A percentile compares a stretch with the other conserved stretches of the same genome.
These are phyloP conservation scores for Ectropis crepuscularia DNA, from an alignment of 2,888 invertebrate species.

Conservation along the genomic window DNA sequence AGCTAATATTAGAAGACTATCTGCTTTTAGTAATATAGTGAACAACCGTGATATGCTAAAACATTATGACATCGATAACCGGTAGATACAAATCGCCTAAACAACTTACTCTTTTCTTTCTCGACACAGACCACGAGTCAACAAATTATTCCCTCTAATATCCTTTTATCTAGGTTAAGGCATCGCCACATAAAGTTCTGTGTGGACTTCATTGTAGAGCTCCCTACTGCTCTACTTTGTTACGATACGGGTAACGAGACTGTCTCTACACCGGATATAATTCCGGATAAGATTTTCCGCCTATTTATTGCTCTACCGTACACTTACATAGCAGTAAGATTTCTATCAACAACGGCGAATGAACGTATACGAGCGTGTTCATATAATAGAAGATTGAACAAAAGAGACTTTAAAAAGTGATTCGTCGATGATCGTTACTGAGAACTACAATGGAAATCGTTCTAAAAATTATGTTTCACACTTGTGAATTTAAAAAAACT, in stretches of 20 bases:
- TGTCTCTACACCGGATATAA: conserved; percentile 67
- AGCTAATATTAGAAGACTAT: too few species aligned
- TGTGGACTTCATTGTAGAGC: conserved; percentile 36
- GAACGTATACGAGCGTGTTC: not conserved
- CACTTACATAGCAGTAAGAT: conserved; percentile 15
- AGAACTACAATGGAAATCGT: too few species aligned
- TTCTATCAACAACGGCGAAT: not conserved
- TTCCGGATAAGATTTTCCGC: conserved; percentile 74
- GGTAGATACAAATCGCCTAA: not conserved
- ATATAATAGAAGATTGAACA: not conserved
- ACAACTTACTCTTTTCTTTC: not conserved
- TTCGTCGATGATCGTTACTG: too few species aligned
- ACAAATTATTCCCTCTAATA: conserved; percentile 26
- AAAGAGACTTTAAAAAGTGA: too few species aligned
- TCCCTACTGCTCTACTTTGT: conserved; percentile 40
- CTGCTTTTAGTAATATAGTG: too few species aligned
- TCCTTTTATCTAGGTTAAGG: conserved; percentile 36
- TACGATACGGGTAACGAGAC: conserved; percentile 41
- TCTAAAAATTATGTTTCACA: too few species aligned
- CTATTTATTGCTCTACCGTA: conserved; percentile 61
- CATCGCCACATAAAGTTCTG: conserved; percentile 35
- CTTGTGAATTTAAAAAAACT: too few species aligned
- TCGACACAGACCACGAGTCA: conserved; percentile 8
- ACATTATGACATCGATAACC: not conserved
- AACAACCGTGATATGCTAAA: too few species aligned